These are phyloP conservation scores for Orcinus orca DNA, from an alignment of 2,113 vertebrate species.

Conservation along the genomic window DNA sequence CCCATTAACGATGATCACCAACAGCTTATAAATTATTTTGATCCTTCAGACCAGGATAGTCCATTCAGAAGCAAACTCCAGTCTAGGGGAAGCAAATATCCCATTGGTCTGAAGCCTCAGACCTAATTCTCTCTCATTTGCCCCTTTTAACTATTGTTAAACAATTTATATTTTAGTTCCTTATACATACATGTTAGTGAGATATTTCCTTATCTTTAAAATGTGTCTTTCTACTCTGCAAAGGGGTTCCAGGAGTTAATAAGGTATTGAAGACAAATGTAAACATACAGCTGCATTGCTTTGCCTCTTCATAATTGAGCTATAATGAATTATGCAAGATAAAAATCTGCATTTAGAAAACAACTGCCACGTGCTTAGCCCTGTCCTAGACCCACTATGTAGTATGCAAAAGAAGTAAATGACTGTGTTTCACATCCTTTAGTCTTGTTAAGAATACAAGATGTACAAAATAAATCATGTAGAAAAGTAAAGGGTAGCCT, in stretches of 20 bases:
- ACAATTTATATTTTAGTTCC: neutral
- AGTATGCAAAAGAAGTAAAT: neutral
- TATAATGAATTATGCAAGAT: neutral
- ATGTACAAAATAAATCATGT: neutral
- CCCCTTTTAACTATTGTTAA: neutral
- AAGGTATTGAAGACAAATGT: neutral
- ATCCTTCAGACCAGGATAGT: neutral
- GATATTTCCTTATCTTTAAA: neutral
- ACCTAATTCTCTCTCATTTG: neutral
- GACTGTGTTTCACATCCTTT: neutral
- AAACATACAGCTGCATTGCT: neutral
- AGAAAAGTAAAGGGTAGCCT: neutral
- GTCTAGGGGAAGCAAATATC: neutral
- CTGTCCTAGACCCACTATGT: neutral
- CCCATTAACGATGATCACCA: neutral
- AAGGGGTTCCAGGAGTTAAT: neutral
- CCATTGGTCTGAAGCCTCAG: neutral
- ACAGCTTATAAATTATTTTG: neutral
- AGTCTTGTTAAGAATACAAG: neutral
- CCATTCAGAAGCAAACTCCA: neutral
- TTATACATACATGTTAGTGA: neutral
- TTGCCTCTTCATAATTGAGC: neutral
- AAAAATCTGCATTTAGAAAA: neutral
- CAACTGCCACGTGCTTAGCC: neutral
- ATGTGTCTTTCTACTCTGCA: neutral